Conservation (phyloP, 2,797 vertebrate genomes). For the Lemur catta region DNA sequence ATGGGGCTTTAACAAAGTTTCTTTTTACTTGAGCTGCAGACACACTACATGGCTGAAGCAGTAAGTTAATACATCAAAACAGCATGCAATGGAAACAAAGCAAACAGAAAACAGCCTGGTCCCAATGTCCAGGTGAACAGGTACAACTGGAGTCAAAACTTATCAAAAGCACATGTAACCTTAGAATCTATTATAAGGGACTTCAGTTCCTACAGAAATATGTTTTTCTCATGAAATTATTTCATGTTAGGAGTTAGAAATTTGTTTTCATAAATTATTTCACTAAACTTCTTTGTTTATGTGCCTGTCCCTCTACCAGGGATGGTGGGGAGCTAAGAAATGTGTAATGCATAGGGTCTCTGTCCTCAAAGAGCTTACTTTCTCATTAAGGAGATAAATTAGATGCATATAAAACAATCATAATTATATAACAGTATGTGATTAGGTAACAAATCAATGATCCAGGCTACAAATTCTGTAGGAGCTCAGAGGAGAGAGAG, state of each 20-base stretch:
- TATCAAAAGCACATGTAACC: neutral
- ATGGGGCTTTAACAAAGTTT: neutral
- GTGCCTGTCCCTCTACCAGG: neutral
- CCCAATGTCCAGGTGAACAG: neutral
- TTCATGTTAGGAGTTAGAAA: constrained; percentile 1
- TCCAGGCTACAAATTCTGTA: neutral
- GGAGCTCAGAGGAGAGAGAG: neutral
- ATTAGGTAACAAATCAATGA: neutral
- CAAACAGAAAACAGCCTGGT: neutral
- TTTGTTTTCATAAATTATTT: neutral
- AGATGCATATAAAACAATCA: neutral
- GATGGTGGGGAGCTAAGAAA: neutral
- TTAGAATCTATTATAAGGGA: neutral
- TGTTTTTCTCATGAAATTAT: neutral
- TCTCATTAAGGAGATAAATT: constrained; percentile 29
- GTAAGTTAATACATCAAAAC: neutral
- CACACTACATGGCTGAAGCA: neutral
- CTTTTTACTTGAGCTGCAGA: neutral
- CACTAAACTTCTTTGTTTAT: neutral
- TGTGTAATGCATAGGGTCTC: neutral
- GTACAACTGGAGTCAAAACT: neutral
- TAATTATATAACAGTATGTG: neutral
- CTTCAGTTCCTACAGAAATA: constrained; percentile 19
- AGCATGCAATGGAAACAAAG: neutral
- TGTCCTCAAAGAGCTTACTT: neutral